Percentiles rank a stretch among this genome's conserved stretches.
Conservation (phyloP, 2,113 vertebrate genomes). For the Dasyurus viverrinus region DNA sequence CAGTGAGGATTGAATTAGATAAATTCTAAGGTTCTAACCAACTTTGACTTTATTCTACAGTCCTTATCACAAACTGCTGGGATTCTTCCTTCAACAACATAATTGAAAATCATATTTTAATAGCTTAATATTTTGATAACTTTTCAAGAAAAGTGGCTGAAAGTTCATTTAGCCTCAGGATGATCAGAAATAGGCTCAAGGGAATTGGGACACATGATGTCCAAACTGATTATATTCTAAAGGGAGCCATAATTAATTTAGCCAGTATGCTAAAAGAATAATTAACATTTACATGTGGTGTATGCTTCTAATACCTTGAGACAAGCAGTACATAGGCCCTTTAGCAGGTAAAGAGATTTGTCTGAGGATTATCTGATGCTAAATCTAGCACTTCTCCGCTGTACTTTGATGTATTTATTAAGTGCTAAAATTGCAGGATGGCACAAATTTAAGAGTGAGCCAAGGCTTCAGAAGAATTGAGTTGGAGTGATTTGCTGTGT, state of each 20-base stretch:
- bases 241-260: neutral
- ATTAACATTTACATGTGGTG: neutral
- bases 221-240: neutral
- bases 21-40: neutral
- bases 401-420: too few relatives aligned
- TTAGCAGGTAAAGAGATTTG: too few relatives aligned
- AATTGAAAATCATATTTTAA: neutral
- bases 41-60: neutral
- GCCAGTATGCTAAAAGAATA: neutral
- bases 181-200: neutral
- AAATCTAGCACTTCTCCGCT: too few relatives aligned
- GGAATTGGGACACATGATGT: neutral
- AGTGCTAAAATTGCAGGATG: too few relatives aligned
- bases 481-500: neutral
- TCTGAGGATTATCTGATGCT: too few relatives aligned
- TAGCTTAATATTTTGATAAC: too few relatives aligned
- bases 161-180: neutral
- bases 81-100: neutral
- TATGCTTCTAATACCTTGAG: too few relatives aligned
- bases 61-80: neutral
- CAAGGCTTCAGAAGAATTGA: neutral
- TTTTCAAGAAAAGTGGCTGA: neutral
- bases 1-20: neutral
- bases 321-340: too few relatives aligned
- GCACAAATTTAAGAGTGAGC: neutral